phyloP scores from a whole-genome alignment of 2,888 invertebrate genomes.

The Eupithecia tripunctaria region DNA sequence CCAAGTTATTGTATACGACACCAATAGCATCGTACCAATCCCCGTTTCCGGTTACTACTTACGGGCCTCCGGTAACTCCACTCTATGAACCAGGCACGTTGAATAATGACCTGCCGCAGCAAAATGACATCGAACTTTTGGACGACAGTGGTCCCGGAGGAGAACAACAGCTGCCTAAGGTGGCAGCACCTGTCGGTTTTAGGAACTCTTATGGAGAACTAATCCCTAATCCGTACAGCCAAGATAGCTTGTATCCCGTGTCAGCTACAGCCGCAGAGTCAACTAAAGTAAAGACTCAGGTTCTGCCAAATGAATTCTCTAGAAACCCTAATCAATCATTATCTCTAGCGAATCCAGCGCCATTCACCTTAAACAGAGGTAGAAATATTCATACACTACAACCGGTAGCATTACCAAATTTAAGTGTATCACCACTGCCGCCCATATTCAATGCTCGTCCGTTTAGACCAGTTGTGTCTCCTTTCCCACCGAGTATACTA shows the following conservation, averaged over 20 bases:
- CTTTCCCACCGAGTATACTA: conserved; percentile 56
- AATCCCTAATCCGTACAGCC: conserved; percentile 63
- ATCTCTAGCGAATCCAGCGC: conserved; percentile 74
- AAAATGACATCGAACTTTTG: conserved; percentile 60
- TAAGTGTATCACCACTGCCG: conserved; percentile 85
- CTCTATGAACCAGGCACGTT: conserved; percentile 57
- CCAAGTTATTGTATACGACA: conserved; percentile 51
- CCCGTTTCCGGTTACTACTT: conserved; percentile 54
- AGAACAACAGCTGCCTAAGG: conserved; percentile 70
- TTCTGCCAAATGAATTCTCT: conserved; percentile 59
- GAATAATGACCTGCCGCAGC: conserved; percentile 62
- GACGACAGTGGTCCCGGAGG: conserved; percentile 55
- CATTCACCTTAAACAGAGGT: conserved; percentile 74
- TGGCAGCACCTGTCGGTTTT: conserved; percentile 67
- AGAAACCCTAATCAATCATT: conserved; percentile 65
- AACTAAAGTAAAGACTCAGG: conserved; percentile 71
- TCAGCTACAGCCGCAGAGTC: conserved; percentile 76
- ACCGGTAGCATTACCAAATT: conserved; percentile 87
- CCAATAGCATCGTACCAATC: conserved; percentile 53
- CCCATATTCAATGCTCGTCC: conserved; percentile 86
- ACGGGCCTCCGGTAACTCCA: conserved; percentile 57
- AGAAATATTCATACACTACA: conserved; percentile 80
- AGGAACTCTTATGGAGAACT: conserved; percentile 79
- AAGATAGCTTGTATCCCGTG: conserved; percentile 68
- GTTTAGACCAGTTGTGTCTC: conserved; percentile 70